A percentile compares a stretch with the other conserved stretches of the same genome.
phyloP scores from a whole-genome alignment of 1,140 invertebrate species.

The Coptotermes formosanus region DNA sequence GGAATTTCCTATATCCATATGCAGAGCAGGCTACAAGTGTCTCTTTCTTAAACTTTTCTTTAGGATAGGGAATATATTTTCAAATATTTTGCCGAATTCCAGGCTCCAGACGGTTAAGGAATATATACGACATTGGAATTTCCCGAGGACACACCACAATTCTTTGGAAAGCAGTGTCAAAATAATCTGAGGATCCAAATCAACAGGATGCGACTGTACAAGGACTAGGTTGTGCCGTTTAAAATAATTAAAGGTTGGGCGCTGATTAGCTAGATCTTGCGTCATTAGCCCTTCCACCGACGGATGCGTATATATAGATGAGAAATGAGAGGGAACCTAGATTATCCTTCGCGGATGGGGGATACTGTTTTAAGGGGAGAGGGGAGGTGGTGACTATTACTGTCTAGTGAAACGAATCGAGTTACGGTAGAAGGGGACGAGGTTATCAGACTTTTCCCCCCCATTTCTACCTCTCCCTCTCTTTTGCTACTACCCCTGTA shows the following conservation, averaged over 20 bases:
- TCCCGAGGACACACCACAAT: too few relatives aligned
- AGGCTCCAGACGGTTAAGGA: too few relatives aligned
- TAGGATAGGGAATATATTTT: too few relatives aligned
- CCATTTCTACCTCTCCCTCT: neutral
- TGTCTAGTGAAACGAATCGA: too few relatives aligned
- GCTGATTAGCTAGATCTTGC: constrained; percentile 1
- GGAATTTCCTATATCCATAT: too few relatives aligned
- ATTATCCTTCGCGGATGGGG: neutral
- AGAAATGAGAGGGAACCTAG: neutral
- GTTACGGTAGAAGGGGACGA: neutral
- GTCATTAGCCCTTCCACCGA: constrained; percentile 1
- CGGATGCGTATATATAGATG: neutral
- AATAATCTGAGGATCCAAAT: neutral
- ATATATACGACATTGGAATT: too few relatives aligned
- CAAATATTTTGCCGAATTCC: too few relatives aligned
- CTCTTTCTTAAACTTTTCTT: too few relatives aligned
- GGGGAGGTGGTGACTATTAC: neutral
- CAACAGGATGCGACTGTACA: neutral
- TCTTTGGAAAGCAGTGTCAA: too few relatives aligned
- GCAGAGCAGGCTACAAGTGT: too few relatives aligned
- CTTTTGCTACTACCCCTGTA: neutral
- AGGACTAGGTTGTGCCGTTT: neutral
- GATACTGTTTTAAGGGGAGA: neutral
- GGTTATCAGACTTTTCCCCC: neutral
- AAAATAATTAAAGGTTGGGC: constrained; percentile 8